Evolutionary conservation across 2,113 vertebrate species (phyloP).

Genomic region (Notiomystis cincta): DNA sequence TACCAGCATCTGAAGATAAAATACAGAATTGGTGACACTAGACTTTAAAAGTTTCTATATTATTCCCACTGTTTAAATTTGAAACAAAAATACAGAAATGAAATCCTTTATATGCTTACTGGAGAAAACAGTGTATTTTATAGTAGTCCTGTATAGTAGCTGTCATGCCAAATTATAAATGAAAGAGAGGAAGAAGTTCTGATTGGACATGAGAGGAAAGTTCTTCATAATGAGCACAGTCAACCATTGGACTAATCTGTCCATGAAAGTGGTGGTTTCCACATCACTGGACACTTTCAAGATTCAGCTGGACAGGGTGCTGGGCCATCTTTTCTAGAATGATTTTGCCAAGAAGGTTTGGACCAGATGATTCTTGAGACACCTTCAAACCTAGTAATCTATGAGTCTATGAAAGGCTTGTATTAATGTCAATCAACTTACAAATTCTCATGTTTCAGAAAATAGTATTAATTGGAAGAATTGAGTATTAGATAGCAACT

Average conservation of each 20-base stretch:
- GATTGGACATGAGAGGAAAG: not conserved
- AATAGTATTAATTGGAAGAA: not conserved
- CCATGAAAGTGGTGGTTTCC: not conserved
- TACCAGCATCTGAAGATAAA: not conserved
- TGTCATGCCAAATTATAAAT: not conserved
- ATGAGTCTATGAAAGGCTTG: not conserved
- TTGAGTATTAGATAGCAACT: not conserved
- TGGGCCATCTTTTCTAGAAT: not conserved
- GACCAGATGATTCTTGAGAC: not conserved
- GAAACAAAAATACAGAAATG: not conserved
- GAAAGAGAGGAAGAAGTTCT: not conserved
- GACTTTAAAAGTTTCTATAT: not conserved
- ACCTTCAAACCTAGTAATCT: not conserved
- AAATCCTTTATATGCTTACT: not conserved
- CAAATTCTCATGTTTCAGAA: not conserved
- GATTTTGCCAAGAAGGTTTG: not conserved
- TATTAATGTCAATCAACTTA: not conserved
- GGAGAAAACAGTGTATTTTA: not conserved
- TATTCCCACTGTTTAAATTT: not conserved
- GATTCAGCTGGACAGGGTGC: not conserved
- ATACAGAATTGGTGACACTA: not conserved
- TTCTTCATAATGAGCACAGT: not conserved
- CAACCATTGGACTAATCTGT: not conserved
- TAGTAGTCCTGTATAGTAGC: not conserved
- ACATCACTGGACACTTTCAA: accelerated